These are phyloP conservation scores for Lapara coniferarum DNA, from an alignment of 2,888 invertebrate species.

Conservation along the genomic window DNA sequence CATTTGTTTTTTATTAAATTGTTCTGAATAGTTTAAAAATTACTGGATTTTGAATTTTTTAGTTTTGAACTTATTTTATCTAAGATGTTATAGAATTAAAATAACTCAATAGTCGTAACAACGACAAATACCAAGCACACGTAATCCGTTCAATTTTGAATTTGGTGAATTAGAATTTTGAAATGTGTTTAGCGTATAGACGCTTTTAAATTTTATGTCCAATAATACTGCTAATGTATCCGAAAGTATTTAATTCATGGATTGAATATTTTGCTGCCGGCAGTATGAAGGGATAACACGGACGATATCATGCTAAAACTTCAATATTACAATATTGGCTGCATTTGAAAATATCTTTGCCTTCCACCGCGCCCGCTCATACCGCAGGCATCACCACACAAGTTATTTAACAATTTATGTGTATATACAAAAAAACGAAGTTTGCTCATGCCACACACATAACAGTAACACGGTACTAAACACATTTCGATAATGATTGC, in stretches of 20 bases:
- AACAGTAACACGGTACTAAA: slow-evolving; percentile 19
- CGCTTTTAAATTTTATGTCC: slow-evolving; percentile 7
- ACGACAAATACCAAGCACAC: slow-evolving; percentile 4
- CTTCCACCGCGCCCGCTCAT: neutral
- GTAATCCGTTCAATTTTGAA: slow-evolving; percentile 1
- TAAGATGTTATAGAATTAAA: too few relatives aligned
- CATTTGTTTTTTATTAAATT: too few relatives aligned
- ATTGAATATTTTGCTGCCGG: neutral
- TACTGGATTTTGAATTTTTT: too few relatives aligned
- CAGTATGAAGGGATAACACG: slow-evolving; percentile 3
- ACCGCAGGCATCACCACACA: slow-evolving; percentile 3
- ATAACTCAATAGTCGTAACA: neutral
- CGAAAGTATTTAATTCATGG: neutral
- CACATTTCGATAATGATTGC: slow-evolving; percentile 18
- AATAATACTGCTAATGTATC: neutral
- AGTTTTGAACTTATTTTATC: neutral
- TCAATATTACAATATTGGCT: neutral
- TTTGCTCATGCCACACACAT: slow-evolving; percentile 20
- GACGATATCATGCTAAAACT: neutral
- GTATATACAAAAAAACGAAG: slow-evolving; percentile 16
- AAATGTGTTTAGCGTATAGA: slow-evolving; percentile 22
- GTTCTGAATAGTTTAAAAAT: too few relatives aligned
- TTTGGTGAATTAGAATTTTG: slow-evolving; percentile 14
- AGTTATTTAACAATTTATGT: slow-evolving; percentile 1
- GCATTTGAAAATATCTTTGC: neutral